Base-by-base conservation (phyloP, 2,113 vertebrate genomes). In the Poecile atricapillus region DNA sequence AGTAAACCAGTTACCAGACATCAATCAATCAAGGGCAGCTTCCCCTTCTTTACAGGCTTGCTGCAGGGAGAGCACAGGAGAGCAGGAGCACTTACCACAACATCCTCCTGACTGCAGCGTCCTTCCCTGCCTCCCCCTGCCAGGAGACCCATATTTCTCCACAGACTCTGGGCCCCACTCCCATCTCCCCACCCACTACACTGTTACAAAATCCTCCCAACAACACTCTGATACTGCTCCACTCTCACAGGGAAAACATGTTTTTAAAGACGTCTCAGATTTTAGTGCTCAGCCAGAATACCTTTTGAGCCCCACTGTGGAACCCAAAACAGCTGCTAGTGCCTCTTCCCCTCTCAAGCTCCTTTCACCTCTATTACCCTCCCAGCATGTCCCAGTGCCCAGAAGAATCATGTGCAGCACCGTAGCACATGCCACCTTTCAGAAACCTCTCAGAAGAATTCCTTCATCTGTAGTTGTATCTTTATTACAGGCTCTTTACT, bases 371-470 rank as follows among this genome's bases (percentile, higher is more conserved):
- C 37, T 58, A 0, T 37, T 49, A 60, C 5, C 13, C 12, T 41
- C 21, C 31, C 12, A 47, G n/a, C 10, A 16, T 16, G 27, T 37
- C 39, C 23, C 39, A 25, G 4, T 27, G 41, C 49, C 0, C 2
- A 12, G 50, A 1, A 35, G 20, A 79, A 50, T 21, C 16, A 27
- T 0, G 9, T 19, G 30, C 56, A 71, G 60, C 39, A n/a, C 59
- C 0, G 0, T 15, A 75, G 41, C 14, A 63, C 20, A 2, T 1
- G 7, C 33, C 28, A 37, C 23, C 31, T 75, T 67, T 31, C 52
- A 43, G 67, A 63, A 82, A 56, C 21, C 21, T 59, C 13, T 50
- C 52, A 30, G 22, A 85, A 60, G 13, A 71, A 60, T 11, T 62
- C n/a, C 33, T 37, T 28, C 5, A 47, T 81, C 60, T 5, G 1